phyloP scores from a whole-genome alignment of 2,113 vertebrate species.

The Pachycephala philippinensis region DNA sequence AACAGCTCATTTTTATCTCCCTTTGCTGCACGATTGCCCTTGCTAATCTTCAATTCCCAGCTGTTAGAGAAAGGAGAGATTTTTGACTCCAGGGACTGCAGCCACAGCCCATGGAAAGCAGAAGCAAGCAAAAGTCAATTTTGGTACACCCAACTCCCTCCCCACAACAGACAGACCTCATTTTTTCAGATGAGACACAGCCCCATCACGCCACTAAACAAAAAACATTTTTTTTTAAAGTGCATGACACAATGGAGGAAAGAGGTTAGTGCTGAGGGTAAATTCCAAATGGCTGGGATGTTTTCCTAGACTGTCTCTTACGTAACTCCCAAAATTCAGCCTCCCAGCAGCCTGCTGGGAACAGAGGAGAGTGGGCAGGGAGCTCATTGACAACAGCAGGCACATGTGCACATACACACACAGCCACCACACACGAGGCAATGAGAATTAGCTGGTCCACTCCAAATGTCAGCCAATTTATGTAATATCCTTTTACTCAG shows the following conservation, averaged over 20 bases:
- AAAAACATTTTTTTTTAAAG: neutral
- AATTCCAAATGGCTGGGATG: neutral
- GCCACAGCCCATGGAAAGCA: neutral
- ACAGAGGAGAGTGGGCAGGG: neutral
- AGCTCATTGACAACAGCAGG: neutral
- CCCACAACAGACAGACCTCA: neutral
- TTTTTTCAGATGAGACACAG: slow-evolving; percentile 2
- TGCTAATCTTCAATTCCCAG: neutral
- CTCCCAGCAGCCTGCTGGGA: neutral
- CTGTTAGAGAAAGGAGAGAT: neutral
- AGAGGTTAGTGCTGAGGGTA: neutral
- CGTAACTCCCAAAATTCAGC: neutral
- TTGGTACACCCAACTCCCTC: neutral
- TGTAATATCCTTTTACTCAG: slow-evolving; percentile 36
- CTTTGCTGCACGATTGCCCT: neutral
- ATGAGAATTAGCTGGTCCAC: slow-evolving; percentile 1
- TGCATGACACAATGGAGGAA: slow-evolving; percentile 20
- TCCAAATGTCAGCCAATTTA: slow-evolving; percentile 51
- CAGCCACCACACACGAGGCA: neutral
- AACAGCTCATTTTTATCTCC: neutral
- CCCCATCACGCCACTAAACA: neutral
- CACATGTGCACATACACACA: neutral
- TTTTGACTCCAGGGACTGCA: neutral
- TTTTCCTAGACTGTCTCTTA: slow-evolving; percentile 14
- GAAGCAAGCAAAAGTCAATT: neutral